Conservation (phyloP, 2,113 vertebrate genomes). For the Nanorana parkeri region DNA sequence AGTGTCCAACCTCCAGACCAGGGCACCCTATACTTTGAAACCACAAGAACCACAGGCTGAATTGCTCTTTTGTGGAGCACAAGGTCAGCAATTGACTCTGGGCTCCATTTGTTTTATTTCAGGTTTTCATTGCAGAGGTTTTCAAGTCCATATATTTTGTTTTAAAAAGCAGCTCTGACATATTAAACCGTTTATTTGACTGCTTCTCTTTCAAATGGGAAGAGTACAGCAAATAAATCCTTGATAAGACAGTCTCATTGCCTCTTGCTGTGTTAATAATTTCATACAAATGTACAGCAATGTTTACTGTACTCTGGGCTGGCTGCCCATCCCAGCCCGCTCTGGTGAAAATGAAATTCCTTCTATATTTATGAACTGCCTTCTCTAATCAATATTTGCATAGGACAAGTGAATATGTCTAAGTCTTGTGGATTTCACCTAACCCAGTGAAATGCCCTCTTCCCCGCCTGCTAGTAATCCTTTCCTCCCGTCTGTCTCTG, state of each 20-base stretch:
- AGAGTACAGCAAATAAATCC: constrained; percentile 24
- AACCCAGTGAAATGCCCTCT: constrained; percentile 32
- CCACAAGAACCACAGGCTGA: constrained; percentile 75
- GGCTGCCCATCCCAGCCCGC: background rate
- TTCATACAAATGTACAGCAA: constrained; percentile 15
- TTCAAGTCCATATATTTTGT: constrained; percentile 42
- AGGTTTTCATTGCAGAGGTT: constrained; percentile 50
- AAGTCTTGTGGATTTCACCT: constrained; percentile 42
- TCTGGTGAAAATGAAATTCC: constrained; percentile 2
- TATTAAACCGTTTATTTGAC: constrained; percentile 41
- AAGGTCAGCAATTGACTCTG: constrained; percentile 57
- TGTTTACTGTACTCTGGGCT: constrained; percentile 13
- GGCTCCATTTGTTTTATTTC: constrained; percentile 57
- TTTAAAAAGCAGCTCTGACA: constrained; percentile 26
- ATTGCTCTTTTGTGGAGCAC: constrained; percentile 74
- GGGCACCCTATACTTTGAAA: constrained; percentile 73
- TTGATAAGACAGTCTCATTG: constrained; percentile 4
- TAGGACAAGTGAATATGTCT: constrained; percentile 31
- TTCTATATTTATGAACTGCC: constrained; percentile 12
- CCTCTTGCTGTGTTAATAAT: constrained; percentile 16
- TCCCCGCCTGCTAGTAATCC: constrained; percentile 36
- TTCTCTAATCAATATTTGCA: constrained; percentile 37
- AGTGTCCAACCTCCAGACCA: constrained; percentile 71
- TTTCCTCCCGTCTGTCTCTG: constrained; percentile 48
- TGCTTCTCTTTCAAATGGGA: constrained; percentile 4